Conservation (phyloP, 2,888 invertebrate species). For the Thymelicus acteon region DNA sequence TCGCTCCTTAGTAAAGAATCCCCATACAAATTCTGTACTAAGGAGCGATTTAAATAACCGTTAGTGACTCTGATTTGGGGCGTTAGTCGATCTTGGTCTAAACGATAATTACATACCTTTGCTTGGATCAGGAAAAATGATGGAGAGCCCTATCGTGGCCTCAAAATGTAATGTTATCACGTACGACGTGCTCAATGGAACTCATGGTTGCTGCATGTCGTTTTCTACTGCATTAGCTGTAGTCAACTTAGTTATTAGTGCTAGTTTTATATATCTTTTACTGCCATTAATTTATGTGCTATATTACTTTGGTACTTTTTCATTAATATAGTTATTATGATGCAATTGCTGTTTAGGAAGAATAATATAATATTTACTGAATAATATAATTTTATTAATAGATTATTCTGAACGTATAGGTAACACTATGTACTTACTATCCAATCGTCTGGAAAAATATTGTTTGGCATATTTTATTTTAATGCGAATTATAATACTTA, state of each 20-base stretch:
- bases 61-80: too few relatives aligned
- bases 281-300: constrained; percentile 10
- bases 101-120: too few relatives aligned
- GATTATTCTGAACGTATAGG: background rate
- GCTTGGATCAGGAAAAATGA: too few relatives aligned
- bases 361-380: background rate
- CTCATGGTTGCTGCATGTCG: constrained; percentile 3
- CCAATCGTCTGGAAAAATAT: background rate
- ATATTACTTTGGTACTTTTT: background rate
- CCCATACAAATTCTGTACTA: too few relatives aligned
- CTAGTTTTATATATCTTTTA: background rate
- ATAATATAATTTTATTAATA: background rate
- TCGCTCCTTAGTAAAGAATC: too few relatives aligned
- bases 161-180: too few relatives aligned
- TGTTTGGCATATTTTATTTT: constrained; percentile 3
- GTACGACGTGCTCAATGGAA: background rate
- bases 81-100: too few relatives aligned
- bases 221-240: constrained; percentile 6
- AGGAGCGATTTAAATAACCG: too few relatives aligned
- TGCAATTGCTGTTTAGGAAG: background rate
- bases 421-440: background rate
- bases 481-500: background rate
- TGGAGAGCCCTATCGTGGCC: too few relatives aligned
- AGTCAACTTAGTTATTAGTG: background rate
- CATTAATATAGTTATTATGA: background rate